These are phyloP conservation scores for Heteromormyrus szaboi DNA, from an alignment of 2,797 vertebrate species.

Conservation along the genomic window DNA sequence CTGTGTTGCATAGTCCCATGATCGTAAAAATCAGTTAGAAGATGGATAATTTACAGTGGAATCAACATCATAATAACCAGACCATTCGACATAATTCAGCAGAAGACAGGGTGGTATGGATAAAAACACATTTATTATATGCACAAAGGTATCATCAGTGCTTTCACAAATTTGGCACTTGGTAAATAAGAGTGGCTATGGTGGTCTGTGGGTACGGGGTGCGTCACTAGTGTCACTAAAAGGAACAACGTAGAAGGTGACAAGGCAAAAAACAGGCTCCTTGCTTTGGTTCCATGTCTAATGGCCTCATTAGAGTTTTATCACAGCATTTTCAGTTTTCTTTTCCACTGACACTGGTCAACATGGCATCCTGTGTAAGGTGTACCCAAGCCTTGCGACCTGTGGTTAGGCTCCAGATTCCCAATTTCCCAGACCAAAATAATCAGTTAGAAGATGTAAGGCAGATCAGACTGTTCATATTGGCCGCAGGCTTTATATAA, in stretches of 20 bases:
- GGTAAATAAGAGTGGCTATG: slow-evolving; percentile 24
- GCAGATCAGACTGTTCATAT: neutral
- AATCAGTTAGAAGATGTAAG: neutral
- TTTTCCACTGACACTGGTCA: neutral
- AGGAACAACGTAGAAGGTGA: slow-evolving; percentile 21
- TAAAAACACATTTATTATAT: slow-evolving; percentile 41
- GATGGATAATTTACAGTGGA: neutral
- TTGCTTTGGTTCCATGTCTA: neutral
- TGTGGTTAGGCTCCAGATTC: neutral
- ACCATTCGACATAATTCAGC: neutral
- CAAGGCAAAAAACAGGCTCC: neutral
- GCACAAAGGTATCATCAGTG: slow-evolving; percentile 37
- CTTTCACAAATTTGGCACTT: slow-evolving; percentile 48
- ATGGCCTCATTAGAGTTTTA: neutral
- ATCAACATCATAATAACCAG: neutral
- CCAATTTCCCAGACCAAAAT: neutral
- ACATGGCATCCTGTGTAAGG: neutral
- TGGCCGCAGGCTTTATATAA: neutral
- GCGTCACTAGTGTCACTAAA: neutral
- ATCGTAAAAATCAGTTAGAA: neutral
- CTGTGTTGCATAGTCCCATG: neutral
- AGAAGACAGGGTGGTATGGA: slow-evolving; percentile 14
- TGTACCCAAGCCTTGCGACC: too few relatives aligned
- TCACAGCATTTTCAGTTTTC: neutral
- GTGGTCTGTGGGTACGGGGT: neutral